Evolutionary conservation across 2,797 vertebrate genomes (phyloP).

Genomic region (Ataeniobius toweri): DNA sequence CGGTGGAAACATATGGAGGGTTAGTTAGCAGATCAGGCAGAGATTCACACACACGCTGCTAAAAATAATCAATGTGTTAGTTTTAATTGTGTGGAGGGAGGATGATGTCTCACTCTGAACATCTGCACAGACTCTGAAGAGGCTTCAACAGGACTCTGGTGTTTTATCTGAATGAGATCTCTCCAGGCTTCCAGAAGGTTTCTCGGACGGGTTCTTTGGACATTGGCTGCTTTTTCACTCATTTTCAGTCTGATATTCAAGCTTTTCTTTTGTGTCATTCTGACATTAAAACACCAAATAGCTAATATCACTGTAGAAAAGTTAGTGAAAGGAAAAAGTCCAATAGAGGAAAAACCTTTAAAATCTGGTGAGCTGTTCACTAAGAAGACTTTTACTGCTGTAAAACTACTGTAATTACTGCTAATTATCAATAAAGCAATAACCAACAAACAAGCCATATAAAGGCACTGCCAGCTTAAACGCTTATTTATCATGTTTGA

Average conservation of each 20-base stretch:
- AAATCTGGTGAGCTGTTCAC: background rate
- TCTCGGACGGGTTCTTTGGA: no score
- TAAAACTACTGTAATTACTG: no score
- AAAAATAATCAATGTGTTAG: slow-evolving; percentile 51
- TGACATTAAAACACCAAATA: background rate
- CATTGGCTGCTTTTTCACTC: no score
- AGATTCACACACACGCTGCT: slow-evolving; percentile 44
- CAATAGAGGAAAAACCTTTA: background rate
- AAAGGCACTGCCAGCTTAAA: no score
- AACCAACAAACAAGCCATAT: no score
- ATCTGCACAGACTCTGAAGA: background rate
- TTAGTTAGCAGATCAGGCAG: slow-evolving; percentile 32
- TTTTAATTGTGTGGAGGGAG: background rate
- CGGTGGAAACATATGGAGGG: background rate
- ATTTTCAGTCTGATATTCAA: no score
- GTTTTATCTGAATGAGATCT: background rate
- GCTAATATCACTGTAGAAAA: background rate
- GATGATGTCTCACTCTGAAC: slow-evolving; percentile 10
- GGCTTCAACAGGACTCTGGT: background rate
- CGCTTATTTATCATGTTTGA: no score
- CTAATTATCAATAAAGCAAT: no score
- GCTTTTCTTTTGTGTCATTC: background rate
- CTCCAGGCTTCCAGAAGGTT: no score
- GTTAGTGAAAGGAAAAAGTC: background rate
- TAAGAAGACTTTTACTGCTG: no score